These are phyloP conservation scores for Spinibarbus caldwelli DNA, from an alignment of 2,797 vertebrate genomes.

Conservation along the genomic window DNA sequence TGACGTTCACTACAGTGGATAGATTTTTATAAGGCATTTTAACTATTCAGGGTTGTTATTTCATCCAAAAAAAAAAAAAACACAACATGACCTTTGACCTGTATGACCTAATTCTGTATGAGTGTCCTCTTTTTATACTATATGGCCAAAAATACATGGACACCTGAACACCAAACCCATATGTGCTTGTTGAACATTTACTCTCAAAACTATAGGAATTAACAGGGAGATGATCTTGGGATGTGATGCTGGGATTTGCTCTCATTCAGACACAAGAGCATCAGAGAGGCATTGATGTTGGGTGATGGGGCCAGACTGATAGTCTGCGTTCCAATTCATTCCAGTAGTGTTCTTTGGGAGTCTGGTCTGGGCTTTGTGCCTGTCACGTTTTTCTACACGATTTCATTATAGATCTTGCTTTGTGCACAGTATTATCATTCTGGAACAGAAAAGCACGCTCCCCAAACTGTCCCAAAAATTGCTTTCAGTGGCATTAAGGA, in stretches of 20 bases:
- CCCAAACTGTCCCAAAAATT: not conserved
- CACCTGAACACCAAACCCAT: not conserved
- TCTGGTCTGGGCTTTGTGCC: constrained; percentile 15
- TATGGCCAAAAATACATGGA: not conserved
- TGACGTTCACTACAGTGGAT: too few species aligned
- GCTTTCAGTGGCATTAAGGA: not conserved
- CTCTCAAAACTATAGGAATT: not conserved
- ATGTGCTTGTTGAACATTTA: not conserved
- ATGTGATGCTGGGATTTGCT: not conserved
- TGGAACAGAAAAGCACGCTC: not conserved
- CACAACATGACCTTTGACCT: not conserved
- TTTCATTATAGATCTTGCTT: constrained; percentile 27
- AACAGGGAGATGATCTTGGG: not conserved
- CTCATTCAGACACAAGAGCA: constrained; percentile 30
- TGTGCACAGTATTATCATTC: constrained; percentile 25
- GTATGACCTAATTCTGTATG: not conserved
- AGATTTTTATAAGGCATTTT: too few species aligned
- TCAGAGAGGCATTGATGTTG: constrained; percentile 37
- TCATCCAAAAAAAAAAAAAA: too few species aligned
- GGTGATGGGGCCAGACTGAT: constrained; percentile 36
- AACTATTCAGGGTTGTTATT: too few species aligned
- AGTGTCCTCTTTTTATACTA: not conserved
- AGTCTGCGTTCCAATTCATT: not conserved
- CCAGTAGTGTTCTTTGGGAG: constrained; percentile 9
- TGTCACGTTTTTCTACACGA: constrained; percentile 5